Evolutionary conservation across 2,113 vertebrate species (phyloP).

Genomic region (Nerophis ophidion): DNA sequence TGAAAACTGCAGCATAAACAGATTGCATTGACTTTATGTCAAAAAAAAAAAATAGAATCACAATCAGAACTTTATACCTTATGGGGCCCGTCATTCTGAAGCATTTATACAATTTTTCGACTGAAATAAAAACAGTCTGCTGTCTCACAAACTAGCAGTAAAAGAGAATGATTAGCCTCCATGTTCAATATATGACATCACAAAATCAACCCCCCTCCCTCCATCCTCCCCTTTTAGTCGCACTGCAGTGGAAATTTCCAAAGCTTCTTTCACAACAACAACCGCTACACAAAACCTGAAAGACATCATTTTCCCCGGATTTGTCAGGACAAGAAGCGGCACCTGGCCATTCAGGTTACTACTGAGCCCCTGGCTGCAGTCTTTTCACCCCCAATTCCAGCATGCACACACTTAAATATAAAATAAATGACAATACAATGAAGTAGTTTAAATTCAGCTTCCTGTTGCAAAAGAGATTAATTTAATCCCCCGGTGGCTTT

Average conservation of each 20-base stretch:
- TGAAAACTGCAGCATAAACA: too few species aligned
- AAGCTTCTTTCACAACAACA: slow-evolving; percentile 31
- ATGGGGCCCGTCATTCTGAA: too few species aligned
- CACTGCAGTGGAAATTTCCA: slow-evolving; percentile 64
- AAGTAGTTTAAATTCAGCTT: background rate
- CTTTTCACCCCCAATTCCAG: background rate
- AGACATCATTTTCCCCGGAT: slow-evolving; percentile 7
- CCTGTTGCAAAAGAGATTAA: background rate
- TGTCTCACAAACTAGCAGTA: background rate
- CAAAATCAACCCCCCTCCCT: background rate
- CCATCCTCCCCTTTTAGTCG: slow-evolving; percentile 4
- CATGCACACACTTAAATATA: background rate
- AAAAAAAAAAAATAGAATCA: too few species aligned
- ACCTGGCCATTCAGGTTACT: background rate
- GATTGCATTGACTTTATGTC: too few species aligned
- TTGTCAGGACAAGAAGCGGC: slow-evolving; percentile 12
- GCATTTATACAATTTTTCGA: background rate
- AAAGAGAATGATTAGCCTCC: background rate
- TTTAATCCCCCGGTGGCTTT: background rate
- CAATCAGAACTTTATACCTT: too few species aligned
- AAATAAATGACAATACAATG: background rate
- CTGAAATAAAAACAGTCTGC: background rate
- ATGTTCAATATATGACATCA: slow-evolving; percentile 24
- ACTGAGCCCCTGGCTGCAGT: background rate
- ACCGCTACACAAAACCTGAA: background rate